These are phyloP conservation scores for Melanostigma gelatinosum DNA, from an alignment of 2,113 vertebrate species.

Conservation along the genomic window DNA sequence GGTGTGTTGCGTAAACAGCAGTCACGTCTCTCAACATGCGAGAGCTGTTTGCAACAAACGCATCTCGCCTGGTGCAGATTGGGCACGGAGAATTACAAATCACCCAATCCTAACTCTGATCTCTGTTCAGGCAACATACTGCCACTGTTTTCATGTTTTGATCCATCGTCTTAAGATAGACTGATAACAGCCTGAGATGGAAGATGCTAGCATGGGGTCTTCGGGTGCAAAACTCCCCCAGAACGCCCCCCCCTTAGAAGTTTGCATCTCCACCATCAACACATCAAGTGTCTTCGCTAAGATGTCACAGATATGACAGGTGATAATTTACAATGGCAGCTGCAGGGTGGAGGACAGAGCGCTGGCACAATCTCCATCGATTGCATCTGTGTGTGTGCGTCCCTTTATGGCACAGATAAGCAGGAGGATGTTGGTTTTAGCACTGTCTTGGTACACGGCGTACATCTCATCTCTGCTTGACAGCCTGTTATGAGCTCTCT, in stretches of 20 bases:
- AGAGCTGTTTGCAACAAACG: slow-evolving; percentile 58
- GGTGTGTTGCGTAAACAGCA: slow-evolving; percentile 2
- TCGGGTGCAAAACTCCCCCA: slow-evolving; percentile 19
- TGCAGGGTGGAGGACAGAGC: slow-evolving; percentile 42
- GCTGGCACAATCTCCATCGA: slow-evolving; percentile 50
- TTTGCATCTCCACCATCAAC: slow-evolving; percentile 60
- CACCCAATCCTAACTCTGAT: slow-evolving; percentile 72
- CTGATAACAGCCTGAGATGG: slow-evolving; percentile 68
- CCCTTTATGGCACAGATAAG: slow-evolving; percentile 60
- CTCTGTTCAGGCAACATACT: slow-evolving; percentile 67
- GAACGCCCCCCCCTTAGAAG: slow-evolving; percentile 30
- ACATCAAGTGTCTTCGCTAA: slow-evolving; percentile 61
- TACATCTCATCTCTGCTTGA: slow-evolving; percentile 56
- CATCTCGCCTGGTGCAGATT: slow-evolving; percentile 64
- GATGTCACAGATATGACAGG: slow-evolving; percentile 72
- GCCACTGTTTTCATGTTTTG: slow-evolving; percentile 64
- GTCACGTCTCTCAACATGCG: slow-evolving; percentile 21
- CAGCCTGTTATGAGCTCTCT: slow-evolving; percentile 59
- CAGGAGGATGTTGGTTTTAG: slow-evolving; percentile 54
- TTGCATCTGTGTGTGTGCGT: slow-evolving; percentile 53
- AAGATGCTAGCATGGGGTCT: slow-evolving; percentile 6
- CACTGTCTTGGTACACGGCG: slow-evolving; percentile 19
- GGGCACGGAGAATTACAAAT: slow-evolving; percentile 70
- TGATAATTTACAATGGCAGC: slow-evolving; percentile 69
- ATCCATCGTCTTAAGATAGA: slow-evolving; percentile 75